A percentile compares a stretch with the other conserved stretches of the same genome.
Evolutionary conservation across 2,797 vertebrate genomes (phyloP).

Genomic region (Microctenopoma lineatum): DNA sequence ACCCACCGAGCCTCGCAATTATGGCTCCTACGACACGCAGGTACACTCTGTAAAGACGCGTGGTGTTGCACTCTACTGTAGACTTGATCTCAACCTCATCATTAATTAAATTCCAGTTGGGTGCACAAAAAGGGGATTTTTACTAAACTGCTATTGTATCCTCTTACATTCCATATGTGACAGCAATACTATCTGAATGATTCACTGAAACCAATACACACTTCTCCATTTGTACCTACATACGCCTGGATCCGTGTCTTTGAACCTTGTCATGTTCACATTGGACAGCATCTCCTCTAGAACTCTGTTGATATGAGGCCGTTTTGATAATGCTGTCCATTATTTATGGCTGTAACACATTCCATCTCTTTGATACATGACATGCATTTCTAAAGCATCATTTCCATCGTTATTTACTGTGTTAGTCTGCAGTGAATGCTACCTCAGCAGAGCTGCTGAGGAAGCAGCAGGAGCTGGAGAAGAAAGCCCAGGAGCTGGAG

Average conservation of each 20-base stretch:
- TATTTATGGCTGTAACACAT: slow-evolving; percentile 22
- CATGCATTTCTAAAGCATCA: slow-evolving; percentile 6
- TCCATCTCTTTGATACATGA: slow-evolving; percentile 15
- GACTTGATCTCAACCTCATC: neutral
- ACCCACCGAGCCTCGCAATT: slow-evolving; percentile 91
- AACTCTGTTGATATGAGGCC: neutral
- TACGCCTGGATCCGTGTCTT: neutral
- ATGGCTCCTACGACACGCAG: slow-evolving; percentile 92
- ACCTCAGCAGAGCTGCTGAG: slow-evolving; percentile 90
- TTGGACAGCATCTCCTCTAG: slow-evolving; percentile 12
- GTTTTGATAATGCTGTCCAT: slow-evolving; percentile 14
- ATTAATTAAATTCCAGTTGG: neutral
- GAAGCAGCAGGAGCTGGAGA: slow-evolving; percentile 96
- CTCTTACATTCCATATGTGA: neutral
- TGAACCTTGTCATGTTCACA: too few species aligned
- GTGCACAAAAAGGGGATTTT: neutral
- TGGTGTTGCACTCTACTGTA: neutral
- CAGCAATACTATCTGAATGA: neutral
- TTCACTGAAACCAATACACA: neutral
- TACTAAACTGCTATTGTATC: neutral
- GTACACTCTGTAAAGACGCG: slow-evolving; percentile 38
- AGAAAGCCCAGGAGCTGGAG: slow-evolving; percentile 92
- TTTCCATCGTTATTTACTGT: slow-evolving; percentile 13
- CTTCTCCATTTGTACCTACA: neutral
- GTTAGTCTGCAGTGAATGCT: slow-evolving; percentile 75